These are phyloP conservation scores for Centroberyx gerrardi DNA, from an alignment of 2,797 vertebrate species.

Conservation along the genomic window DNA sequence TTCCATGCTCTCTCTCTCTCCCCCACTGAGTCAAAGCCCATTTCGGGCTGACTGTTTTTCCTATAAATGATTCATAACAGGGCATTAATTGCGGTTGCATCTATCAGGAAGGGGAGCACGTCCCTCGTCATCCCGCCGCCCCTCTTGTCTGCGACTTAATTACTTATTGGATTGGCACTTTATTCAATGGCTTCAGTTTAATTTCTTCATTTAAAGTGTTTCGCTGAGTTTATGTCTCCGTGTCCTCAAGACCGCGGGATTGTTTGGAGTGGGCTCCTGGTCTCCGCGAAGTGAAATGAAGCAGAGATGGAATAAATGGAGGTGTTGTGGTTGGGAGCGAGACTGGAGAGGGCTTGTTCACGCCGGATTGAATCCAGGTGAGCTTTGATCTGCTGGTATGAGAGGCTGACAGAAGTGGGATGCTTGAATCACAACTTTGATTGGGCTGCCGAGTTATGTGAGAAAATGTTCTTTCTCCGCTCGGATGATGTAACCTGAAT, in stretches of 20 bases:
- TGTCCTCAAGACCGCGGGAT: not conserved
- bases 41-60: constrained; percentile 39
- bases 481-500: constrained; percentile 48
- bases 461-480: constrained; percentile 11
- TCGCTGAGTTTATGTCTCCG: not conserved
- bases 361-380: constrained; percentile 26
- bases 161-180: constrained; percentile 69
- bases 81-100: constrained; percentile 63
- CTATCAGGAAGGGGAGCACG: constrained; percentile 43
- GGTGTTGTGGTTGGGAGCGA: constrained; percentile 15
- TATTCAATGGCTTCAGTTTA: constrained; percentile 57
- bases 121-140: constrained; percentile 53
- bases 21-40: constrained; percentile 23
- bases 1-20: not conserved
- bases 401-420: constrained; percentile 21
- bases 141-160: constrained; percentile 53
- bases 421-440: constrained; percentile 46
- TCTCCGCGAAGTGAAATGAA: constrained; percentile 37
- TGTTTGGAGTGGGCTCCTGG: not conserved
- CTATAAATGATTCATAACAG: constrained; percentile 61
- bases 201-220: constrained; percentile 50
- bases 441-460: constrained; percentile 9
- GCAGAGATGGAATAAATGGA: constrained; percentile 46
- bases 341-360: constrained; percentile 35
- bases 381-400: constrained; percentile 56